Evolutionary conservation across 2,888 invertebrate genomes (phyloP), one percentile per base, ranked within the genome.

Genomic region (Digitonthophagus gazella): DNA sequence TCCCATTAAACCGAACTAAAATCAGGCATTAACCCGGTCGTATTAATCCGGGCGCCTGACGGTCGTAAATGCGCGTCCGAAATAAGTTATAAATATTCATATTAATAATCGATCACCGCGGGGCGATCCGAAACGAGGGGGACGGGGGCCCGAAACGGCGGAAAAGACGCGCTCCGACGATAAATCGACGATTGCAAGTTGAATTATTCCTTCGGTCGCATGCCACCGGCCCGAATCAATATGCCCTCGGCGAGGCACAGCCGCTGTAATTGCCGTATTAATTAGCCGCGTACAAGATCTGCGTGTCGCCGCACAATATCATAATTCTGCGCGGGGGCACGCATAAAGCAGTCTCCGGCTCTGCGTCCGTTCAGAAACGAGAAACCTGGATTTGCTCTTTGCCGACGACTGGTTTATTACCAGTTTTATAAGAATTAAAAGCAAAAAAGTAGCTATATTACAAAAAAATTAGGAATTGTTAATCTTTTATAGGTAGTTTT

Each of bases 301-400:
- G 78, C 78, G 77, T 78, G 78, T 75, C 76, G 76, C 77, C 77
- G 77, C 77, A 78, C 77, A 77, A 79, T 79, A 77, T 78, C 79
- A 77, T 79, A 78, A 78, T 76, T 79, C 74, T 74, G 55, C 61
- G 19, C n/a, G 18, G 14, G 18, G 61, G 61, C 18, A 19, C 20
- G 61, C 61, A 61, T 19, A 61, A 61, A 61, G 20, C 61, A 20
- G 61, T 44, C 28, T 5, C 2, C 28, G 28, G 28, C 1, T 6
- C 28, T 44, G 28, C 28, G 28, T 11, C 28, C 11, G 28, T 44
- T 44, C 28, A 11, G 28, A 44, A 44, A 44, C 28, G 28, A 44
- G 28, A 44, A 44, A 44, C 28, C 28, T 44, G 28, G 28, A 44
- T 44, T 44, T 44, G 28, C 28, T 44, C 28, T 44, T 44, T 44